phyloP scores from a whole-genome alignment of 2,888 invertebrate species.

The Ypsolopha sequella region DNA sequence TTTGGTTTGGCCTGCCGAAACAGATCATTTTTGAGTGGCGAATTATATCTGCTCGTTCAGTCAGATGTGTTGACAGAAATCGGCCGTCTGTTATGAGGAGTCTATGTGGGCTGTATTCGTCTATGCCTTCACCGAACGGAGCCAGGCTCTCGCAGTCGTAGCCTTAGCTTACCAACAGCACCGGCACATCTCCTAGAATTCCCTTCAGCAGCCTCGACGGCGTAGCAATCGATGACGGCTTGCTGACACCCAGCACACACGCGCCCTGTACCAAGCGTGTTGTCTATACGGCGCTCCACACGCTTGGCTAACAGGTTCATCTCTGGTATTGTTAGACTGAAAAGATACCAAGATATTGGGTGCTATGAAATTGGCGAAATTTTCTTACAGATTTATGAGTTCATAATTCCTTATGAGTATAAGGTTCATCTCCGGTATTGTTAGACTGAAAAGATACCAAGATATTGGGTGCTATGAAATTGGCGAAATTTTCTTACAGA shows the following conservation, averaged over 20 bases:
- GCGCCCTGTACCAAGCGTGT: slow-evolving; percentile 40
- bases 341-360: slow-evolving; percentile 8
- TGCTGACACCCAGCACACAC: slow-evolving; percentile 40
- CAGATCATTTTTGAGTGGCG: too few relatives aligned
- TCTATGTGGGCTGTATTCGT: too few relatives aligned
- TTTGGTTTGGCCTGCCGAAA: too few relatives aligned
- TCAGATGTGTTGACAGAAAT: too few relatives aligned
- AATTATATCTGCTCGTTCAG: too few relatives aligned
- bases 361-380: too few relatives aligned
- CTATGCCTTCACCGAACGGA: too few relatives aligned
- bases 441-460: slow-evolving; percentile 27
- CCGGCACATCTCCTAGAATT: slow-evolving; percentile 40
- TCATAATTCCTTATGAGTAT: too few relatives aligned
- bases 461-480: too few relatives aligned
- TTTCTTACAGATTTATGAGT: too few relatives aligned
- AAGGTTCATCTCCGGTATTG: slow-evolving; percentile 39
- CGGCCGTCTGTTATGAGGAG: too few relatives aligned
- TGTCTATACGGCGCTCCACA: slow-evolving; percentile 43
- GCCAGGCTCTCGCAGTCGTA: background rate
- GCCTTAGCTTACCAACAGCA: slow-evolving; percentile 29
- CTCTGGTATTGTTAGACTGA: slow-evolving; percentile 43
- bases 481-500: too few relatives aligned
- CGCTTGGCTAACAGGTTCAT: slow-evolving; percentile 35
- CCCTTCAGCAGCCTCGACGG: slow-evolving; percentile 13
- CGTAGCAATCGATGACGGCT: slow-evolving; percentile 43